These are phyloP conservation scores for Drosophila kikkawai DNA, from an alignment of 1,140 invertebrate genomes.

Conservation along the genomic window DNA sequence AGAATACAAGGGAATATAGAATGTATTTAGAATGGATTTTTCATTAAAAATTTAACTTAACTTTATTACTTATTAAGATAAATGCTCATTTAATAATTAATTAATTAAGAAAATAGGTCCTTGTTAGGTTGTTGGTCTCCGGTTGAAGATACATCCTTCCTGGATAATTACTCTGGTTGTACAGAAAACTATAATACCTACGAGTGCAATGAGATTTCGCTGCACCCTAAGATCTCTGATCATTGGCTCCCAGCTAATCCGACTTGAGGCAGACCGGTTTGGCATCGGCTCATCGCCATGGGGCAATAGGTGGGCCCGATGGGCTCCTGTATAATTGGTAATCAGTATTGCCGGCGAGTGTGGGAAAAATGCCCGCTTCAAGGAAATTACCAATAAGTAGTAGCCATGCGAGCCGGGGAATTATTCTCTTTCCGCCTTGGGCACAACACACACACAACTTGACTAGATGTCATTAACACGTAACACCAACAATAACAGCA, in stretches of 20 bases:
- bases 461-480: conserved; percentile 23
- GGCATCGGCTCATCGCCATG: conserved; percentile 25
- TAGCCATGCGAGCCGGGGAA: conserved; percentile 48
- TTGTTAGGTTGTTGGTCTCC: background rate
- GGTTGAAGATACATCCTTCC: background rate
- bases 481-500: conserved; percentile 6
- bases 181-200: background rate
- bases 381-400: conserved; percentile 67
- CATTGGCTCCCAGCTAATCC: background rate
- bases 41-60: background rate
- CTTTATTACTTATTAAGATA: background rate
- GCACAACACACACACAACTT: conserved; percentile 17
- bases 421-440: conserved; percentile 39
- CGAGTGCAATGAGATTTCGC: background rate
- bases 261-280: conserved; percentile 43
- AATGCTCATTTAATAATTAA: no score
- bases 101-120: background rate
- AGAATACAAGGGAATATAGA: background rate
- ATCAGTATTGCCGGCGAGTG: conserved; percentile 51
- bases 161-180: background rate
- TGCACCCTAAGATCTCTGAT: conserved; percentile 4
- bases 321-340: conserved; percentile 38
- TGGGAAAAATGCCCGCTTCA: conserved; percentile 66
- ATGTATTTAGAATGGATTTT: background rate
- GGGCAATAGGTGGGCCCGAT: conserved; percentile 7